Base-by-base conservation (phyloP, 2,888 invertebrate species). In the Bedellia somnulentella region DNA sequence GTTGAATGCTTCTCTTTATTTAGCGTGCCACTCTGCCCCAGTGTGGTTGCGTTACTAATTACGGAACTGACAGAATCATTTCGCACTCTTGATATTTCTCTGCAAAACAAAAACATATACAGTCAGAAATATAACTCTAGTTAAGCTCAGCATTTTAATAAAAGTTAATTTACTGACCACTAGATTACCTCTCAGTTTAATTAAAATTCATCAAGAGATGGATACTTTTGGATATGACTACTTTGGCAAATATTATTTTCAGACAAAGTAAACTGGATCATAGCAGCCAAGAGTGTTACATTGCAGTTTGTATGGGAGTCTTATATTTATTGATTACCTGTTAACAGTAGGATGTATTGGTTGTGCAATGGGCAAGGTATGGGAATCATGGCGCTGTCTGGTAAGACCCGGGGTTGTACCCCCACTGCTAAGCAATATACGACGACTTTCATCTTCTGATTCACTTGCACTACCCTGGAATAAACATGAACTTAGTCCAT, bases 391-490 rank as follows among this genome's bases (percentile, higher is more conserved):
- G 5, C 71, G 47, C 15, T 63, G 66, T 5, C 70, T 44, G 53
- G 48, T 2, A n/a, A 14, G 29, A 5, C 47, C 51, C 1, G 60
- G 56, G 0, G 62, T 59, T 2, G 42, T 44, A 0, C 49, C 37
- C 0, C 57, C 43, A n/a, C n/a, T n/a, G 22, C 44, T 47, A 1
- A 59, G 39, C 2, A 57, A 38, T 1, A 57, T 57, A 1, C 73
- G 52, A 0, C 73, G 66, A 33, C 55, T 71, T 37, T 84, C 85
- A 50, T 86, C 85, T 41, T 86, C 86, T 0, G 85, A 85, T 53
- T 86, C 86, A 44, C 81, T 82, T 2, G 82, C 81, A 58, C 84
- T 85, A 8, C 79, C 79, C 67, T 78, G 41, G 17, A 35, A 11
- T 8, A 30, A 23, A 29, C n/a, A n/a, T n/a, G n/a, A n/a, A n/a